Evolutionary conservation across 1,140 invertebrate species (phyloP), one percentile per base, ranked within the genome.

Genomic region (Lerema accius): DNA sequence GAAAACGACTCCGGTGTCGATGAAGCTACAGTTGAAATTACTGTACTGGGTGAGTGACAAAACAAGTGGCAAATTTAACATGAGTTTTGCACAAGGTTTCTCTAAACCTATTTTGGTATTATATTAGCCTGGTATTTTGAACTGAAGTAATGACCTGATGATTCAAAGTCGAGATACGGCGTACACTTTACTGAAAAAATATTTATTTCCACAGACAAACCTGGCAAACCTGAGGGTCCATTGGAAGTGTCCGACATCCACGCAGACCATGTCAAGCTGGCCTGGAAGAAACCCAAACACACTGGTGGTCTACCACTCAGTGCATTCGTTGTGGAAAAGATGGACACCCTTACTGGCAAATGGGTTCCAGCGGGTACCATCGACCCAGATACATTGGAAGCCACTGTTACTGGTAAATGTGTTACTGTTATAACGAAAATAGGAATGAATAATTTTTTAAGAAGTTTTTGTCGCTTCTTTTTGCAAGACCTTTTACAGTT

Each of bases 261-360:
- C 80, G 99, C 98, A 62, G 98, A 99, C 80, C 96, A 97, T 17
- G 98, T 97, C 80, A 99, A 98, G 80, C 91, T 99, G 3, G 95
- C 96, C 70, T 99, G 99, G 99, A 96, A 97, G 11, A 97, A 97
- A 78, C 97, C 98, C 5, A 96, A 96, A 84, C 98, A 99, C 84
- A 97, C 99, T 75, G 98, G 98, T 60, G 98, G 98, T 43, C 90
- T 98, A 26, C 98, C 98, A 3, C 92, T 99, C 45, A 96, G 95
- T 17, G 95, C 95, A 7, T 99, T 98, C 82, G 90, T 98, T 10
- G 91, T 99, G 58, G 98, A 99, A 89, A 98, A 98, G 92, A 97
- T 98, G 95, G 97, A 98, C 80, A 93, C 93, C 0, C 92, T 94
- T 15, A 96, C 96, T 9, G 97, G 97, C 37, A 96, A 97, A 90